Evolutionary conservation across 2,113 vertebrate species (phyloP), one percentile per base, ranked within the genome.

Genomic region (Agapornis roseicollis): DNA sequence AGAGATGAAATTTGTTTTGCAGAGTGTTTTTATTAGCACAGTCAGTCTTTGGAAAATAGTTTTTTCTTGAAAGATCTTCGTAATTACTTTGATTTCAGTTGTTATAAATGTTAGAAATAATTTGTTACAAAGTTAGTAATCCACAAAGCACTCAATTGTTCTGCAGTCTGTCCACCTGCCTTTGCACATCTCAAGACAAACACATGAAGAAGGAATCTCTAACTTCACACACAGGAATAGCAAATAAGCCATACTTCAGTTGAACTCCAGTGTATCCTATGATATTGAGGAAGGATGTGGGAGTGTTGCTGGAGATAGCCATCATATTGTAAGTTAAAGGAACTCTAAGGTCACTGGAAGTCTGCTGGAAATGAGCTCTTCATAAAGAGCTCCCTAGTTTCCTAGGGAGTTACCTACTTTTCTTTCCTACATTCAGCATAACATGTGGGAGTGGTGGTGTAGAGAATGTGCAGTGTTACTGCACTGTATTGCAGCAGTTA

Each of bases 1-100:
- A 35, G 61, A 94, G 64, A 94, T 79, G 49, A 52, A 84, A 96
- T 64, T 64, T 90, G 56, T 65, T 93, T 94, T 93, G 52, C 65
- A 41, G 33, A 27, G 19, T 79, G 44, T 49, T 92, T 94, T 93
- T 81, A 92, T 91, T 82, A 90, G 77, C 50, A 61, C 16, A 76
- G 68, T 65, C 78, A 83, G 44, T 84, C 80, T 65, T 86, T 69
- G 33, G 49, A 89, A 92, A 93, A 79, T 29, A 27, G 14, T 11
- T 13, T 89, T 89, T 81, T 86, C 61, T 81, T 84, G 77, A 64
- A 56, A 93, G 65, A 89, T 70, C 73, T 72, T 88, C 17, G 63
- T 81, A 65, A 82, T 85, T 86, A 58, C 55, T 84, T 95, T 63
- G 17, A 85, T 77, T 80, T 90, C 42, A 64, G 39, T 90, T 53